Base-by-base conservation (phyloP, 1,140 invertebrate species). In the Drosophila ironensis region DNA sequence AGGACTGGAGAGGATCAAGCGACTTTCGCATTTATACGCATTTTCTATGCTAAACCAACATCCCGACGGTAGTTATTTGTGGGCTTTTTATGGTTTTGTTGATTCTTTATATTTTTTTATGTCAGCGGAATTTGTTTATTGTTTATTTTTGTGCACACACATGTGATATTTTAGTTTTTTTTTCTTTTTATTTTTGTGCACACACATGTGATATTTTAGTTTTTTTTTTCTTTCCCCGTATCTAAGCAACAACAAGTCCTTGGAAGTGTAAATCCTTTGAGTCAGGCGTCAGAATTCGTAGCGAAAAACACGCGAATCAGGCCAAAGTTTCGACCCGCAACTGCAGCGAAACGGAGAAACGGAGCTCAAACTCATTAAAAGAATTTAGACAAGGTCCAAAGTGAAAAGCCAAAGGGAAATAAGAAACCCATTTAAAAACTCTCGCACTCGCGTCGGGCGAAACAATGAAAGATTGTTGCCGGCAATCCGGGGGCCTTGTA, bases 21-120 rank as follows among this genome's bases (percentile, higher is more conserved):
- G 42, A 48, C 42, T 64, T 63, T 44, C 25, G 44, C 53, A 69
- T 78, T 73, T 73, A 70, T 82, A 67, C 57, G 73, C 73, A 84
- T 84, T 84, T 69, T 73, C 48, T 84, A 84, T 84, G 77, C 57
- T 84, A 84, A 84, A 64, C 76, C 73, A 77, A 82, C 78, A 84
- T 66, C 46, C 48, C 48, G 53, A 30, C 19, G 12, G 25, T 77
- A 69, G 71, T 82, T 82, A 73, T 73, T 82, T 64, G 63, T 61
- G 67, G 63, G 50, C 42, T 66, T 84, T 72, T 84, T 73, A 73
- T 78, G 69, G 57, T 68, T 66, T 82, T 84, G 53, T 77, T 77
- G 72, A 69, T 80, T 50, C 20, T 70, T 64, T 70, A 54, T 63
- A 48, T 22, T 59, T 56, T 54, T 82, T 73, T 84, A 70, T 59